phyloP scores from a whole-genome alignment of 1,140 invertebrate genomes.

The Berghia stephanieae region DNA sequence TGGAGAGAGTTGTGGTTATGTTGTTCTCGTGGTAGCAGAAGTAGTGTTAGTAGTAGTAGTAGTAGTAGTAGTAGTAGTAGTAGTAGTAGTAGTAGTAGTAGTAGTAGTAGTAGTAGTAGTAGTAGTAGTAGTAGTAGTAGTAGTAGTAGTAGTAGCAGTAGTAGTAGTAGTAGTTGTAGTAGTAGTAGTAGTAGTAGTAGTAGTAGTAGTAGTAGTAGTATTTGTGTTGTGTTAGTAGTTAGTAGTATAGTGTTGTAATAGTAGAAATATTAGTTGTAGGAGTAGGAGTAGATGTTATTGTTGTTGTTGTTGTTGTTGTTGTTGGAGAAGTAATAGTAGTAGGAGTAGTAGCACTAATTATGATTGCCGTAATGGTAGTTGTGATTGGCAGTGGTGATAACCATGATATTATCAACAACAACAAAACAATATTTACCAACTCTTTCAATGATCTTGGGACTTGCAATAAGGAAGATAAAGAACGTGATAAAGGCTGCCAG shows the following conservation, averaged over 20 bases:
- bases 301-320: background rate
- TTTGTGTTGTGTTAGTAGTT: no score
- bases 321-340: no score
- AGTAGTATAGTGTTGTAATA: no score
- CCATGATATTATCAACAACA: no score
- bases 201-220: background rate
- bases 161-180: background rate
- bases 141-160: background rate
- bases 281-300: background rate
- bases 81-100: background rate
- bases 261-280: background rate
- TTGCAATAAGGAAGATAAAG: no score
- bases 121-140: background rate
- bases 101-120: slow-evolving; percentile 3
- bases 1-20: no score
- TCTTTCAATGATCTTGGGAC: no score
- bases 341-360: no score
- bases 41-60: background rate
- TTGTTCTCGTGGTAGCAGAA: background rate
- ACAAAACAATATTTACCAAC: no score
- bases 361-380: no score
- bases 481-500: no score
- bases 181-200: background rate
- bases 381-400: no score
- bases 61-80: background rate